Base-by-base conservation (phyloP, 2,797 vertebrate species). In the Remorina albescens region DNA sequence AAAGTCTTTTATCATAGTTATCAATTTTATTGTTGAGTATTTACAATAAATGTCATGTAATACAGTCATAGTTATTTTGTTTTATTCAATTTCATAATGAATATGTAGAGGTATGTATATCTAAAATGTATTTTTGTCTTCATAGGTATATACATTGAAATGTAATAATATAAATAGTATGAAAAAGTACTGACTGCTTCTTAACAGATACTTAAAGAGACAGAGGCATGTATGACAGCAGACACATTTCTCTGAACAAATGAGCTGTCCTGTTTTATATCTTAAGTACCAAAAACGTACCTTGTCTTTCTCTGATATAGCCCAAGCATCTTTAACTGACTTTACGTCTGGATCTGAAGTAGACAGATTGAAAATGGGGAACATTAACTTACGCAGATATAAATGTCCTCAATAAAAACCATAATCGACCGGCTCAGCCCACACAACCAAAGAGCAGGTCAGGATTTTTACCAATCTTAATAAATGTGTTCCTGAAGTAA, bases 221-320 rank as follows among this genome's bases (percentile, higher is more conserved):
- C n/a, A n/a, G n/a, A n/a, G n/a, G n/a, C n/a, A n/a, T n/a, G n/a
- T n/a, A 60, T 32, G 44, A 47, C 16, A 41, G 10, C 2, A 26
- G 1, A 44, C 23, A 36, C 13, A 44, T 44, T 69, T 23, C 8
- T 8, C n/a, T 58, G 21, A 63, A 54, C 9, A 56, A 46, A 58
- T 16, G 0, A 59, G 8, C 34, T 54, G 4, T n/a, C 2, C 19
- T 72, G 2, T 18, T 51, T 21, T 37, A 65, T 44, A 75, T 4
- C 9, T 60, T 2, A 53, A 53, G 73, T 12, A 53, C 23, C 30
- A 44, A 41, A n/a, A 37, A n/a, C 32, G 67, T 87, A 90, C 91
- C 89, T 91, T 91, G 77, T 92, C 91, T 80, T 81, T 93, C 10
- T 85, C 80, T 44, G 88, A 89, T 58, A 93, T 67, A 58, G 47